Percentiles rank a stretch among this genome's conserved stretches.
Conservation (phyloP, 2,113 vertebrate genomes). For the Crypturellus undulatus region DNA sequence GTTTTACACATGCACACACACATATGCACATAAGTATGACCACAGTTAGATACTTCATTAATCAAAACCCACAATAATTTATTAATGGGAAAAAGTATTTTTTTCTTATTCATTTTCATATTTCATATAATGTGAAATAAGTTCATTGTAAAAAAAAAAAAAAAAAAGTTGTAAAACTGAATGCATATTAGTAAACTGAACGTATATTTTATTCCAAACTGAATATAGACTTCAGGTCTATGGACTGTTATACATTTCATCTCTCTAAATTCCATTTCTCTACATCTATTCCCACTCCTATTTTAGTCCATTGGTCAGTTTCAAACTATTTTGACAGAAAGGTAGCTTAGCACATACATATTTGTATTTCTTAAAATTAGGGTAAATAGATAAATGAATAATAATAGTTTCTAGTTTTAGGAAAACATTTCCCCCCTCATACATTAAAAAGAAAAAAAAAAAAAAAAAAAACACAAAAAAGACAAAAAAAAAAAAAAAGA, state of each 20-base stretch:
- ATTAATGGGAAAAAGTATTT: not conserved
- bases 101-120: not conserved
- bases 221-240: not conserved
- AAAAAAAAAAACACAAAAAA: not conserved
- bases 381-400: not conserved
- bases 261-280: not conserved
- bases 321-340: not conserved
- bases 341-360: not conserved
- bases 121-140: not conserved
- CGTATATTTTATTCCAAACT: not conserved
- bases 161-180: not conserved
- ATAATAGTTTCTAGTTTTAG: slow-evolving; percentile 85
- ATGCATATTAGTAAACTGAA: not conserved
- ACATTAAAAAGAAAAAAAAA: not conserved
- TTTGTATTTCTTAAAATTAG: not conserved
- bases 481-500: not conserved
- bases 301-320: not conserved
- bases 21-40: not conserved
- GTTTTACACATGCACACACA: not conserved
- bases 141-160: not conserved
- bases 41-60: not conserved
- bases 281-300: not conserved
- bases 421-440: slow-evolving; percentile 77
- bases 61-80: not conserved
- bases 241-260: not conserved